Base-by-base conservation (phyloP, 2,888 invertebrate genomes). In the Tethea ocularis region DNA sequence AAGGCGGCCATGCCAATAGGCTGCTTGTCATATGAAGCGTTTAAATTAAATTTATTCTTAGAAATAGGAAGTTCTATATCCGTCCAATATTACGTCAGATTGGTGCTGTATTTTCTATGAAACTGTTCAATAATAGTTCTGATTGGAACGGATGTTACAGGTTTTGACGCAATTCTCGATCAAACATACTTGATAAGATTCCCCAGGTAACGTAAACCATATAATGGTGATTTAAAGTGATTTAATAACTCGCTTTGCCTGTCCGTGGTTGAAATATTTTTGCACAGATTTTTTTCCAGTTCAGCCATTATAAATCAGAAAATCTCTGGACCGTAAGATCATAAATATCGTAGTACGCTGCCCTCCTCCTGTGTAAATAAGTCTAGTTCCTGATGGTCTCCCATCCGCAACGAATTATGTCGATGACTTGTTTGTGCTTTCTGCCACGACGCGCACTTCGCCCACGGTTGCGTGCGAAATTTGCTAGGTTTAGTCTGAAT, bases 291-390 rank as follows among this genome's bases (percentile, higher is more conserved):
- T 76, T 71, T 71, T 66, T 46, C 46, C 46, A 10, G 17, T 1
- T 20, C 46, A 46, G 46, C 17, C 46, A 46, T 46, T 46, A 46
- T 20, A 46, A 46, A 46, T 46, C 20, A 46, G 68, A 67, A 68
- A 75, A 69, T 71, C 77, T 69, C 71, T 79, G 78, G 75, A 82
- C 77, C 84, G 82, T 83, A 76, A n/a, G 70, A 77, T 73, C 80
- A 79, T 83, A 75, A 80, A 81, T 78, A 81, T 71, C 73, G 75
- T 82, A 84, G 77, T 77, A 78, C 84, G 83, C 82, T 83, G 84
- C 83, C 84, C 87, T 84, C 84, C 87, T 84, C 73, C 64, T 75
- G 71, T 76, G 73, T 73, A 74, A 75, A 72, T 75, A 75, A 71
- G 65, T 74, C 78, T 82, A 84, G 84, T 82, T 81, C 82, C 82